Conservation (phyloP, 2,888 invertebrate genomes). For the Synanthedon myopaeformis region DNA sequence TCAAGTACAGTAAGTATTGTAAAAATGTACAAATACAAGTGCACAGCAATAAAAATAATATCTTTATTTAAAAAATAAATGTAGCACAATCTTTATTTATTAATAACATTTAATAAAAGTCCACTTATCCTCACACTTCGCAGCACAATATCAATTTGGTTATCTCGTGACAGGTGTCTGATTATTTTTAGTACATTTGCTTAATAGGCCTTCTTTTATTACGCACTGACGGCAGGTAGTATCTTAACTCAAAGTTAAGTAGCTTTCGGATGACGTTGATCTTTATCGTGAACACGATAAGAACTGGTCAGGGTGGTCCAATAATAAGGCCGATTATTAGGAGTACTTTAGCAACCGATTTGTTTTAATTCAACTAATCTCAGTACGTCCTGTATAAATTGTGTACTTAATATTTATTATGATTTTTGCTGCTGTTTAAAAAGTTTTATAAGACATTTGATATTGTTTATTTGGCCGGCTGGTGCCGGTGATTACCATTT, state of each 20-base stretch:
- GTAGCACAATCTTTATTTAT: too few relatives aligned
- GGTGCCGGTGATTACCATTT: too few relatives aligned
- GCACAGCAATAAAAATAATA: too few relatives aligned
- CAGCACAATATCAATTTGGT: too few relatives aligned
- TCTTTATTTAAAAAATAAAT: too few relatives aligned
- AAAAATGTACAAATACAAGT: too few relatives aligned
- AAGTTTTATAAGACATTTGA: too few relatives aligned
- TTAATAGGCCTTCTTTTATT: neutral
- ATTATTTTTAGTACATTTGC: neutral
- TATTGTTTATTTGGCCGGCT: too few relatives aligned
- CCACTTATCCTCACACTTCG: neutral
- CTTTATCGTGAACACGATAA: slow-evolving; percentile 12
- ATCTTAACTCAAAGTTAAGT: slow-evolving; percentile 7
- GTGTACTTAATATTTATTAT: too few relatives aligned
- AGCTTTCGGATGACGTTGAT: slow-evolving; percentile 16
- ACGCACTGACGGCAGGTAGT: neutral
- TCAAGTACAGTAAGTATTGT: too few relatives aligned
- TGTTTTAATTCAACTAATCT: neutral
- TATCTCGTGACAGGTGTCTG: neutral
- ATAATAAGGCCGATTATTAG: slow-evolving; percentile 5
- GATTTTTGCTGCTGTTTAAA: too few relatives aligned
- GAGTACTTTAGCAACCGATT: neutral
- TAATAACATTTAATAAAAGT: neutral
- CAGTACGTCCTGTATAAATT: neutral
- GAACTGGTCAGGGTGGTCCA: slow-evolving; percentile 18